Conservation (phyloP, 2,797 vertebrate genomes). For the Xenopus petersii region DNA sequence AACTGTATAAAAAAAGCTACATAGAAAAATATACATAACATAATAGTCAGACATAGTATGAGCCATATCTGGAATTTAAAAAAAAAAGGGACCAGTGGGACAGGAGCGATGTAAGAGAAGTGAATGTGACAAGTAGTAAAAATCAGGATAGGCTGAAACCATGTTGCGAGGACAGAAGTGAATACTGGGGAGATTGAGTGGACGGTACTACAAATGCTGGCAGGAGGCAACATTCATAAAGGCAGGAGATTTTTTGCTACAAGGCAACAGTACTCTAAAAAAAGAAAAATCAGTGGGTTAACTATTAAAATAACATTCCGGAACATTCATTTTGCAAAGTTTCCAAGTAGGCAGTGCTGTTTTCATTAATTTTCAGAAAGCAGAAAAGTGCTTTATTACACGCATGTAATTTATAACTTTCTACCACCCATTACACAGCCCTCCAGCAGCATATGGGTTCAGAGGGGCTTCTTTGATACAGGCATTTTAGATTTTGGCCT, state of each 20-base stretch:
- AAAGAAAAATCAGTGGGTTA: slow-evolving; percentile 12
- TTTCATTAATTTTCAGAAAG: slow-evolving; percentile 36
- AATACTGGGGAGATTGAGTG: neutral
- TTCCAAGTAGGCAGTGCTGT: slow-evolving; percentile 21
- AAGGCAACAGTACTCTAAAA: neutral
- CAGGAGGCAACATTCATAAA: neutral
- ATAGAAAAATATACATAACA: no score
- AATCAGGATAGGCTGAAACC: no score
- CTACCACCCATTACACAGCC: slow-evolving; percentile 36
- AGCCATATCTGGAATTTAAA: no score
- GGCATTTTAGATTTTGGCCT: slow-evolving; percentile 48
- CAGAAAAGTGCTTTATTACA: slow-evolving; percentile 29
- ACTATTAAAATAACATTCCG: neutral
- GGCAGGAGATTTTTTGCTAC: neutral
- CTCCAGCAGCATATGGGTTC: slow-evolving; percentile 47
- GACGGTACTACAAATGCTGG: neutral
- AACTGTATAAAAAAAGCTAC: no score
- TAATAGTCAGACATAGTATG: no score
- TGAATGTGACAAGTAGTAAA: no score
- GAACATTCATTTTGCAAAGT: slow-evolving; percentile 20
- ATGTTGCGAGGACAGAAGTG: neutral
- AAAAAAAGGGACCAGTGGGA: no score
- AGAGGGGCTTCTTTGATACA: slow-evolving; percentile 46
- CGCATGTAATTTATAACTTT: slow-evolving; percentile 29
- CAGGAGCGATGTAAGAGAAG: no score